A percentile compares a stretch with the other conserved stretches of the same genome.
These are phyloP conservation scores for Pangasius krempfi DNA, from an alignment of 2,797 vertebrate species.

Conservation along the genomic window DNA sequence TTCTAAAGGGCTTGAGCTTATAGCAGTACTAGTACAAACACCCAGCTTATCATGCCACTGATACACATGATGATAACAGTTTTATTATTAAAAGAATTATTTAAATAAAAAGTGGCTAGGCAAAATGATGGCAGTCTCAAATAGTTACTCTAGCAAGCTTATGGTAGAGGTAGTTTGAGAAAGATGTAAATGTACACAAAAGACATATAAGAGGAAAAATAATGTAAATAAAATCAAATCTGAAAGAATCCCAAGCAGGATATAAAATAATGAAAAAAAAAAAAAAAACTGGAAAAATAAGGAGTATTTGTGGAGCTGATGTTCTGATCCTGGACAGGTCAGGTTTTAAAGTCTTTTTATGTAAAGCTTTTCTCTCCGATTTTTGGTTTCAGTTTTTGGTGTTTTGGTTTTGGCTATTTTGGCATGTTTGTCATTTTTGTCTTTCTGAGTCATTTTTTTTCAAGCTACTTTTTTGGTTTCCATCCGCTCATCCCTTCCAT, in stretches of 20 bases:
- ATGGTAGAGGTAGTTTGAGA: slow-evolving; percentile 59
- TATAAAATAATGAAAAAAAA: slow-evolving; percentile 23
- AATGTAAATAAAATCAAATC: slow-evolving; percentile 17
- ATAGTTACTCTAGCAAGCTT: slow-evolving; percentile 32
- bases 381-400: slow-evolving; percentile 82
- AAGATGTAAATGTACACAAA: slow-evolving; percentile 37
- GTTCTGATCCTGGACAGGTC: slow-evolving; percentile 68
- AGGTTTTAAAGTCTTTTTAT: slow-evolving; percentile 79
- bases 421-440: slow-evolving; percentile 69
- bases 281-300: slow-evolving; percentile 18
- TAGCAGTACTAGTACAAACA: background rate
- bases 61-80: background rate
- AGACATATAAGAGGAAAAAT: background rate
- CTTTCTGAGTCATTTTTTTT: slow-evolving; percentile 59
- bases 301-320: slow-evolving; percentile 59
- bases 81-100: background rate
- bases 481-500: slow-evolving; percentile 48
- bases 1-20: slow-evolving; percentile 11
- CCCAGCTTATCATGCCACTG: slow-evolving; percentile 1
- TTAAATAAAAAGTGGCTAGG: background rate
- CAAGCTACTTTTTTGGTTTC: slow-evolving; percentile 56
- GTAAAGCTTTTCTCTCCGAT: slow-evolving; percentile 88
- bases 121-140: background rate
- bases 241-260: slow-evolving; percentile 1
- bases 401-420: slow-evolving; percentile 79